Evolutionary conservation across 2,797 vertebrate genomes (phyloP).

Genomic region (Anniella stebbinsi): DNA sequence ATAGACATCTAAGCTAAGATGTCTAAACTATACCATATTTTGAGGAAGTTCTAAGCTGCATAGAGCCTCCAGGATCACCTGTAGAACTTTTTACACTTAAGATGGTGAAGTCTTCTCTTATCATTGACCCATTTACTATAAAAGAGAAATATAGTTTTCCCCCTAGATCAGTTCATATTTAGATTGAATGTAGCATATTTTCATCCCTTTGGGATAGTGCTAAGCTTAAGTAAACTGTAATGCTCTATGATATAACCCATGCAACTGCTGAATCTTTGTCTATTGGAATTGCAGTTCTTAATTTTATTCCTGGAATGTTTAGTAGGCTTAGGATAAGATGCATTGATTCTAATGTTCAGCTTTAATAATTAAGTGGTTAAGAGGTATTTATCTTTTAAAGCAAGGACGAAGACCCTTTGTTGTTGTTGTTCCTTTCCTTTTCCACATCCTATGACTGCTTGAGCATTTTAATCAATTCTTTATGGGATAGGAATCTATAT

Average conservation of each 20-base stretch:
- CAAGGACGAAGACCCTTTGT: not conserved
- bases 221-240: constrained; percentile 7
- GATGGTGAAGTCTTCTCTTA: not conserved
- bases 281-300: not conserved
- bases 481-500: not conserved
- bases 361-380: not conserved
- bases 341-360: not conserved
- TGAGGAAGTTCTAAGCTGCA: not conserved
- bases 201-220: not conserved
- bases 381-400: not conserved
- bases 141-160: not conserved
- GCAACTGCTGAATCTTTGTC: not conserved
- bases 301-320: not conserved
- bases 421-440: not conserved
- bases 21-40: not conserved
- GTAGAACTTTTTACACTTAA: not conserved
- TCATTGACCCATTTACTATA: not conserved
- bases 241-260: not conserved
- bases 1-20: not conserved
- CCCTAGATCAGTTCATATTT: not conserved
- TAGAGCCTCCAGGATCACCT: not conserved
- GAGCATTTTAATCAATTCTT: not conserved
- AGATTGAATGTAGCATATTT: not conserved
- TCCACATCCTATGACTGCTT: not conserved
- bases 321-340: not conserved